These are phyloP conservation scores for Zaprionus obscuricornis DNA, from an alignment of 2,888 invertebrate species.

Conservation along the genomic window DNA sequence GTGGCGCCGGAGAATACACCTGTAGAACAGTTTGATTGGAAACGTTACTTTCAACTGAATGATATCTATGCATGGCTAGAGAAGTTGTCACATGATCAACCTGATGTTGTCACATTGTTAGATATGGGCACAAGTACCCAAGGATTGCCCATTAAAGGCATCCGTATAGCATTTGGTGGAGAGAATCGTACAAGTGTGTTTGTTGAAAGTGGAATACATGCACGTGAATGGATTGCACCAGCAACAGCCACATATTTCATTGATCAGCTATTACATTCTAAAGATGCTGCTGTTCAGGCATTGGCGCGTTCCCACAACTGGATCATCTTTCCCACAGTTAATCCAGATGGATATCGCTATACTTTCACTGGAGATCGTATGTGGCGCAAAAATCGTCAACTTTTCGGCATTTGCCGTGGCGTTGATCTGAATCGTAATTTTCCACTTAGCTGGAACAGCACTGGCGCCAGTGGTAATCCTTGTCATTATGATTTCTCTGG, in stretches of 20 bases:
- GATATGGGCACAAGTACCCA: slow-evolving; percentile 84
- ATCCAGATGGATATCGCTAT: slow-evolving; percentile 91
- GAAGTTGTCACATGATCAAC: slow-evolving; percentile 54
- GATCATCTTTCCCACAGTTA: slow-evolving; percentile 89
- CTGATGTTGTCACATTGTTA: slow-evolving; percentile 79
- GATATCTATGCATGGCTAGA: slow-evolving; percentile 81
- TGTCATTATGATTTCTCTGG: slow-evolving; percentile 87
- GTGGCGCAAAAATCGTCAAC: slow-evolving; percentile 90
- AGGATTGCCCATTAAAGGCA: slow-evolving; percentile 84
- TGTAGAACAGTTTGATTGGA: slow-evolving; percentile 73
- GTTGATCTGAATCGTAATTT: slow-evolving; percentile 88
- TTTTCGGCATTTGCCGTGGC: slow-evolving; percentile 85
- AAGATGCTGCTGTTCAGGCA: slow-evolving; percentile 68
- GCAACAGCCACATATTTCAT: slow-evolving; percentile 81
- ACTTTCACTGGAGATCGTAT: slow-evolving; percentile 89
- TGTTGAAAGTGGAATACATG: slow-evolving; percentile 84
- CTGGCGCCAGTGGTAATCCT: slow-evolving; percentile 84
- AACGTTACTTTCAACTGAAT: slow-evolving; percentile 79
- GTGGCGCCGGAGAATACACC: slow-evolving; percentile 51
- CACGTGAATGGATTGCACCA: slow-evolving; percentile 82
- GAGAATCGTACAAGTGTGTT: slow-evolving; percentile 82
- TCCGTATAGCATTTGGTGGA: slow-evolving; percentile 82
- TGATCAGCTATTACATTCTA: slow-evolving; percentile 81
- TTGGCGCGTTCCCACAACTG: slow-evolving; percentile 85
- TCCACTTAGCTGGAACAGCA: slow-evolving; percentile 85